Evolutionary conservation across 2,888 invertebrate genomes (phyloP).

Genomic region (Orchesella flavescens): DNA sequence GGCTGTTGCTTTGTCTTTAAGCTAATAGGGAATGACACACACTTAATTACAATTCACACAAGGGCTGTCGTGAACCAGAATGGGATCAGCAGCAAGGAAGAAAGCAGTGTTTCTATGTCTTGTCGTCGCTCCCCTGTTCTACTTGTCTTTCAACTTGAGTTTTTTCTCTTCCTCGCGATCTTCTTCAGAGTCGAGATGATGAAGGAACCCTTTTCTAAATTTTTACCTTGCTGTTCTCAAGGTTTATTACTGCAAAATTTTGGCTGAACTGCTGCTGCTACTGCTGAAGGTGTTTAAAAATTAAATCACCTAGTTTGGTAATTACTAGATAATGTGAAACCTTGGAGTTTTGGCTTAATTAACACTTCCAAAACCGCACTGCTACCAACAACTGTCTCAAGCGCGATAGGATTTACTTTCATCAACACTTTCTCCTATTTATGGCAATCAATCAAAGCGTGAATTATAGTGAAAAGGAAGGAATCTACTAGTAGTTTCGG

Average conservation of each 20-base stretch:
- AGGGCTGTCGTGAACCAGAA: constrained; percentile 34
- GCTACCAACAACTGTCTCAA: background rate
- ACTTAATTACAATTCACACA: constrained; percentile 61
- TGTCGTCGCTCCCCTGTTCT: constrained; percentile 22
- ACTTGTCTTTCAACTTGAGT: constrained; percentile 15
- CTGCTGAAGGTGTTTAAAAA: too few relatives aligned
- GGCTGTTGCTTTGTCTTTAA: constrained; percentile 54
- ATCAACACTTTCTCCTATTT: background rate
- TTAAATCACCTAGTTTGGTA: too few relatives aligned
- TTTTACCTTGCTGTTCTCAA: too few relatives aligned
- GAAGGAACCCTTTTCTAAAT: too few relatives aligned
- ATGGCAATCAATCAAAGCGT: background rate
- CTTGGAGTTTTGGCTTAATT: background rate
- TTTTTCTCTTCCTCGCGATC: background rate
- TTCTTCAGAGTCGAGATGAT: too few relatives aligned
- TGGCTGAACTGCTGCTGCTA: too few relatives aligned
- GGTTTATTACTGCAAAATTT: too few relatives aligned
- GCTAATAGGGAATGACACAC: constrained; percentile 61
- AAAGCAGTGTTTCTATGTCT: constrained; percentile 9
- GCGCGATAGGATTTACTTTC: background rate
- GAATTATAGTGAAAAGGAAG: background rate
- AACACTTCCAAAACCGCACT: background rate
- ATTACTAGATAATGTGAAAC: too few relatives aligned
- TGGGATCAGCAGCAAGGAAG: constrained; percentile 25
- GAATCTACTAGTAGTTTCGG: background rate